Evolutionary conservation across 2,113 vertebrate species (phyloP).

Genomic region (Xenus cinereus): DNA sequence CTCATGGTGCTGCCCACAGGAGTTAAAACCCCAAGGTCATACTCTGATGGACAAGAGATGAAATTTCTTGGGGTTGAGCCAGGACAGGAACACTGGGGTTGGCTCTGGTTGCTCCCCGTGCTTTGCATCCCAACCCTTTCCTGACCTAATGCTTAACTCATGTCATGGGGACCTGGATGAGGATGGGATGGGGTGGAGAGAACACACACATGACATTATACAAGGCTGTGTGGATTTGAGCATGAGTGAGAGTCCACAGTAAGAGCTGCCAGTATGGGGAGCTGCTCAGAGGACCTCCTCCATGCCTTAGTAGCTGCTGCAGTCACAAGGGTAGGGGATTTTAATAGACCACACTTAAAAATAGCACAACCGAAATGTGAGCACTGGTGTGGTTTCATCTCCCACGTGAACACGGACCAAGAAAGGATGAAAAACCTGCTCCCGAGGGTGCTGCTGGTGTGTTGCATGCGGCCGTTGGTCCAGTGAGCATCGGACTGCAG

Average conservation of each 20-base stretch:
- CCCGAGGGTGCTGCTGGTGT: rapidly evolving
- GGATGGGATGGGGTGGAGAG: not conserved
- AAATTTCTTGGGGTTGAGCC: not conserved
- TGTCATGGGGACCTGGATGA: rapidly evolving
- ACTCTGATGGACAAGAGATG: rapidly evolving
- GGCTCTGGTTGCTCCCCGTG: not conserved
- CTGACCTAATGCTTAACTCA: not conserved
- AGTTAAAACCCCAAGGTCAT: not conserved
- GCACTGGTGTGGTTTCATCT: rapidly evolving
- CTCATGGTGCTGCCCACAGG: not conserved
- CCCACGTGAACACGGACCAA: rapidly evolving
- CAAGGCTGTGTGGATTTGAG: not conserved
- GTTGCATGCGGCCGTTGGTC: rapidly evolving
- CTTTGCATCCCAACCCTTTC: not conserved
- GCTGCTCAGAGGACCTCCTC: not conserved
- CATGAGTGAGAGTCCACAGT: rapidly evolving
- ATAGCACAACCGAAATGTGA: rapidly evolving
- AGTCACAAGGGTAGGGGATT: rapidly evolving
- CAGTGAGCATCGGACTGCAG: not conserved
- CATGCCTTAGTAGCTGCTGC: not conserved
- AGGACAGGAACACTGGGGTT: rapidly evolving
- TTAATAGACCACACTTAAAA: rapidly evolving
- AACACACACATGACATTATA: rapidly evolving
- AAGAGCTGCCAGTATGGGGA: rapidly evolving
- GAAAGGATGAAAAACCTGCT: not conserved